Evolutionary conservation across 2,113 vertebrate genomes (phyloP).

Genomic region (Acinonyx jubatus): DNA sequence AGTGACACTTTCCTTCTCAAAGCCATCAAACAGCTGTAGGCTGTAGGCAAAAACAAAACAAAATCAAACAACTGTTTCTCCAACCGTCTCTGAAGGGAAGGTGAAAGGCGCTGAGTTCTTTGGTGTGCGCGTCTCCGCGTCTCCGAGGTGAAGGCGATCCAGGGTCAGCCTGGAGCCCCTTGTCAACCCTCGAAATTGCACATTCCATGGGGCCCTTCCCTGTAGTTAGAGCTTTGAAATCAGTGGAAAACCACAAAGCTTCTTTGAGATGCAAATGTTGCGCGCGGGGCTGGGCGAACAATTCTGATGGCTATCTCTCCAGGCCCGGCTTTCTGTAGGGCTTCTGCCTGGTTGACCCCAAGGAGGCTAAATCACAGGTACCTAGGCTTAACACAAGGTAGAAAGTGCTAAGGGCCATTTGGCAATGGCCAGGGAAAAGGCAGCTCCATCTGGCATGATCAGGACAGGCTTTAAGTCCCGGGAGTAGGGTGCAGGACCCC

Average conservation of each 20-base stretch:
- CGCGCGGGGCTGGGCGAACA: accelerated
- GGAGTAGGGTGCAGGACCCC: neutral
- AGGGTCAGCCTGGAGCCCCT: neutral
- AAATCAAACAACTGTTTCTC: neutral
- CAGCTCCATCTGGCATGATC: accelerated
- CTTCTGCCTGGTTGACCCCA: neutral
- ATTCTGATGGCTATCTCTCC: neutral
- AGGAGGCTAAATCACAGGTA: neutral
- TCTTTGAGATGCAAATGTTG: constrained; percentile 58
- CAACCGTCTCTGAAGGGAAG: neutral
- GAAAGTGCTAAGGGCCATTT: neutral
- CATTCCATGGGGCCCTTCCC: neutral
- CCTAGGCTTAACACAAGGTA: neutral
- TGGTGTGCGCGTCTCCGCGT: neutral
- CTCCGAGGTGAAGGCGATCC: neutral
- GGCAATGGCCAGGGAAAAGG: neutral
- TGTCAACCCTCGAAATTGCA: neutral
- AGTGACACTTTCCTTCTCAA: neutral
- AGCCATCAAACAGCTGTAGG: neutral
- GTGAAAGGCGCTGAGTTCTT: neutral
- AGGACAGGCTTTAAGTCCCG: neutral
- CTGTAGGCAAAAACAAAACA: neutral
- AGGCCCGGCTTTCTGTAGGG: neutral
- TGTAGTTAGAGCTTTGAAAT: neutral
- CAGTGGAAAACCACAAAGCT: neutral